These are phyloP conservation scores for Drosophila greeni DNA, from an alignment of 2,888 invertebrate species.

Conservation along the genomic window DNA sequence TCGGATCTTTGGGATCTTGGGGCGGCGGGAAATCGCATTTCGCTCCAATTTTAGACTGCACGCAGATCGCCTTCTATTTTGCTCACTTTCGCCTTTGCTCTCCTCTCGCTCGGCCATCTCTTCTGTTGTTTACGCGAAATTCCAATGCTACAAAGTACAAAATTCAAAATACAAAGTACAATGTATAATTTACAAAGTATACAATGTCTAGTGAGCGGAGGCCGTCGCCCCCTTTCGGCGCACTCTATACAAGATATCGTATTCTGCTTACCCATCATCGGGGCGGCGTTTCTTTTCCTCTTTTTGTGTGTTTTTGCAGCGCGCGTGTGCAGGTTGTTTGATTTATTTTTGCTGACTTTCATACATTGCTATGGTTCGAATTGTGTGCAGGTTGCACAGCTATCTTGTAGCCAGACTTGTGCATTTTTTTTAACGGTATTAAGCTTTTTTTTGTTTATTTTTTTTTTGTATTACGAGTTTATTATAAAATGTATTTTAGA, in stretches of 20 bases:
- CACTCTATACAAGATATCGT: slow-evolving; percentile 53
- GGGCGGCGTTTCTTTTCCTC: not conserved
- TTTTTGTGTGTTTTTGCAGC: slow-evolving; percentile 41
- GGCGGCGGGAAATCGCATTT: slow-evolving; percentile 38
- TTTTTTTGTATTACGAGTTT: too few relatives aligned
- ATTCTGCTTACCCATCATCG: slow-evolving; percentile 47
- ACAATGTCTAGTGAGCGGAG: slow-evolving; percentile 48
- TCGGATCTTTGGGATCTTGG: not conserved
- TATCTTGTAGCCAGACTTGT: not conserved
- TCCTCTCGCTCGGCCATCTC: slow-evolving; percentile 32
- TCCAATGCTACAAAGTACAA: slow-evolving; percentile 53
- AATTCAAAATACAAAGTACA: slow-evolving; percentile 31
- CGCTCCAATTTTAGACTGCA: slow-evolving; percentile 65
- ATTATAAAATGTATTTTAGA: too few relatives aligned
- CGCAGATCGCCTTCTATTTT: slow-evolving; percentile 22
- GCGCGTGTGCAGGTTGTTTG: slow-evolving; percentile 71
- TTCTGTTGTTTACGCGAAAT: slow-evolving; percentile 58
- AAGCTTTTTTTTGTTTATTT: not conserved
- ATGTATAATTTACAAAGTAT: slow-evolving; percentile 10
- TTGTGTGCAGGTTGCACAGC: slow-evolving; percentile 4
- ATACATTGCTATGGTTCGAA: slow-evolving; percentile 42
- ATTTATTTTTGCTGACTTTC: slow-evolving; percentile 64
- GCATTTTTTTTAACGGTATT: not conserved
- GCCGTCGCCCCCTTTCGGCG: slow-evolving; percentile 59
- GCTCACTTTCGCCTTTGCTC: slow-evolving; percentile 3